These are phyloP conservation scores for Steatornis caripensis DNA, from an alignment of 2,113 vertebrate genomes.

Conservation along the genomic window DNA sequence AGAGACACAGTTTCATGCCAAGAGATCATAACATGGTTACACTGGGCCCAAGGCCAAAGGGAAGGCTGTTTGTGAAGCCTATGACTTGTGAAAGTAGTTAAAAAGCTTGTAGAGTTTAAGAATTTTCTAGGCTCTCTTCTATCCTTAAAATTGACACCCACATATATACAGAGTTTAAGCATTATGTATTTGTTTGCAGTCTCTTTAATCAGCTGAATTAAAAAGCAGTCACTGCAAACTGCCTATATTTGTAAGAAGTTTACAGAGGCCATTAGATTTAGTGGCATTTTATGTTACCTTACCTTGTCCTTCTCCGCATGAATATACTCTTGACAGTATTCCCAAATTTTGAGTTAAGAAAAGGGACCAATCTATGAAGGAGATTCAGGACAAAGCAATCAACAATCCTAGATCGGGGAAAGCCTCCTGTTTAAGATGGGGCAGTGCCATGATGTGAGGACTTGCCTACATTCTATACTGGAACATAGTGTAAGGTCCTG, in stretches of 20 bases:
- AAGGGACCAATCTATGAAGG: conserved; percentile 21
- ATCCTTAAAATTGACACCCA: neutral
- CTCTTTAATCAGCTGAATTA: neutral
- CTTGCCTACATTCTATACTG: fast-evolving
- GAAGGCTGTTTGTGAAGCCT: neutral
- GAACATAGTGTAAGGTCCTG: neutral
- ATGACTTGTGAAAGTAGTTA: too few relatives aligned
- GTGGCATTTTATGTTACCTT: neutral
- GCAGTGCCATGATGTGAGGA: neutral
- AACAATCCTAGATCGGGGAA: neutral
- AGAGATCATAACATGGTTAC: neutral
- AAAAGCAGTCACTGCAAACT: neutral
- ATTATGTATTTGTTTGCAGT: neutral
- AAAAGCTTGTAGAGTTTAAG: neutral
- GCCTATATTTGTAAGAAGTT: neutral
- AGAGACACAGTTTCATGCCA: neutral
- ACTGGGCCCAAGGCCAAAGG: neutral
- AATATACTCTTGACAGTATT: neutral
- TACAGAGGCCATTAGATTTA: neutral
- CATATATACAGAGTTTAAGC: neutral
- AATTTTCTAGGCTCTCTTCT: neutral
- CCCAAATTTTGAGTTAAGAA: neutral
- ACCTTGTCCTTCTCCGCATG: neutral
- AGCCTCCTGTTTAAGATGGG: neutral
- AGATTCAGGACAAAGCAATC: neutral